Conservation (phyloP, 2,113 vertebrate species). For the Dromiciops gliroides region DNA sequence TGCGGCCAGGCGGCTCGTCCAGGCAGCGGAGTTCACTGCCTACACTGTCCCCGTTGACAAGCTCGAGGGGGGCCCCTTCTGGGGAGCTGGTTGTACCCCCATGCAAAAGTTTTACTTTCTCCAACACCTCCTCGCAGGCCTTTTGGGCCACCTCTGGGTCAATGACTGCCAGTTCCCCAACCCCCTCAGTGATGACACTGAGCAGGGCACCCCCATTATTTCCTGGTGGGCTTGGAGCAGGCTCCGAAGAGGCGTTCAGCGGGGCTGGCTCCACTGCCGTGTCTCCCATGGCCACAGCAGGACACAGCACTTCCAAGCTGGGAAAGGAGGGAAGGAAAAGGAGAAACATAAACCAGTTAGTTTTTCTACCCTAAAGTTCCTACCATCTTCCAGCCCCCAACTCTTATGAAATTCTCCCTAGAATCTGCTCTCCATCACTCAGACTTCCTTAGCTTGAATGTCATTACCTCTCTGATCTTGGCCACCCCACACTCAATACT, state of each 20-base stretch:
- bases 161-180: slow-evolving; percentile 90
- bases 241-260: slow-evolving; percentile 71
- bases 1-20: slow-evolving; percentile 72
- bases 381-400: not conserved
- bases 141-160: slow-evolving; percentile 92
- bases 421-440: not conserved
- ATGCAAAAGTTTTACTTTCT: slow-evolving; percentile 90
- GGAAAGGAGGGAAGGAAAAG: slow-evolving; percentile 33
- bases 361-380: not conserved
- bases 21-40: slow-evolving; percentile 73
- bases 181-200: slow-evolving; percentile 91
- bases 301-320: slow-evolving; percentile 62
- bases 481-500: not conserved
- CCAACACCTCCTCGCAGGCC: slow-evolving; percentile 93
- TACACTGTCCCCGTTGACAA: slow-evolving; percentile 83
- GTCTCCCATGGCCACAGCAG: slow-evolving; percentile 85
- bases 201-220: slow-evolving; percentile 83
- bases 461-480: not conserved
- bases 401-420: not conserved
- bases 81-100: slow-evolving; percentile 24
- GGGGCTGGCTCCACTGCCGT: slow-evolving; percentile 79
- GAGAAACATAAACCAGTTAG: slow-evolving; percentile 58
- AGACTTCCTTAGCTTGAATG: not conserved
- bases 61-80: not conserved
- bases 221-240: slow-evolving; percentile 65